Conservation (phyloP, 2,797 vertebrate genomes). For the Miichthys miiuy region DNA sequence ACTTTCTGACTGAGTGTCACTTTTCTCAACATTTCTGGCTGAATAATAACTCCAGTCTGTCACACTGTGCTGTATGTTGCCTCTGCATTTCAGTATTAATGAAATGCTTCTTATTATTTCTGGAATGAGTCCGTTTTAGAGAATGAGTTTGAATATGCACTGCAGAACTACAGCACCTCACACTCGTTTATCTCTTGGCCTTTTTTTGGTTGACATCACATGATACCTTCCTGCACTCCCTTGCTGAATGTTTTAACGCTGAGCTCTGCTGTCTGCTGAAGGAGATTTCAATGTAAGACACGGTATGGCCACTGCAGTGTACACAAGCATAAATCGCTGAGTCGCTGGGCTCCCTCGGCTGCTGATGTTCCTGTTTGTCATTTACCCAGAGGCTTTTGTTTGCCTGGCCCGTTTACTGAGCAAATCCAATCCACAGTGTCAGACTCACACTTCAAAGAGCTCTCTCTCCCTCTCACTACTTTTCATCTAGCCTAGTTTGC, state of each 20-base stretch:
- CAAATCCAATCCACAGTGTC: conserved; percentile 70
- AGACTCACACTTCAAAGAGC: conserved; percentile 77
- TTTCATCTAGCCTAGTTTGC: conserved; percentile 65
- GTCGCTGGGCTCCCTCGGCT: conserved; percentile 39
- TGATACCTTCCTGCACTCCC: conserved; percentile 1
- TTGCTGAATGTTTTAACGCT: conserved; percentile 37
- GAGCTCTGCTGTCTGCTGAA: conserved; percentile 61
- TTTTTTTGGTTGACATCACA: conserved; percentile 28
- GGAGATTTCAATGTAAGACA: conserved; percentile 64
- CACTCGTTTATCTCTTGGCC: neutral
- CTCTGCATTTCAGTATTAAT: conserved; percentile 16
- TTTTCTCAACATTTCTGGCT: neutral
- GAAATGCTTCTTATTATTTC: conserved; percentile 6
- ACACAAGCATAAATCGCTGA: conserved; percentile 64
- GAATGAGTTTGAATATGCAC: conserved; percentile 2
- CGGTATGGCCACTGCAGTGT: conserved; percentile 42
- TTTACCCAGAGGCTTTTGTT: conserved; percentile 78
- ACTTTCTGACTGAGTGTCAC: conserved; percentile 20
- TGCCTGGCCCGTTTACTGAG: conserved; percentile 69
- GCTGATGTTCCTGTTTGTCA: conserved; percentile 69
- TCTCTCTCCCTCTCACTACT: conserved; percentile 55
- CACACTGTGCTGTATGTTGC: neutral
- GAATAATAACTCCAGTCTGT: conserved; percentile 9
- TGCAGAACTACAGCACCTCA: conserved; percentile 4
- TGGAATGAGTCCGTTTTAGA: neutral